phyloP scores from a whole-genome alignment of 2,113 vertebrate genomes.

The Channa maculata region DNA sequence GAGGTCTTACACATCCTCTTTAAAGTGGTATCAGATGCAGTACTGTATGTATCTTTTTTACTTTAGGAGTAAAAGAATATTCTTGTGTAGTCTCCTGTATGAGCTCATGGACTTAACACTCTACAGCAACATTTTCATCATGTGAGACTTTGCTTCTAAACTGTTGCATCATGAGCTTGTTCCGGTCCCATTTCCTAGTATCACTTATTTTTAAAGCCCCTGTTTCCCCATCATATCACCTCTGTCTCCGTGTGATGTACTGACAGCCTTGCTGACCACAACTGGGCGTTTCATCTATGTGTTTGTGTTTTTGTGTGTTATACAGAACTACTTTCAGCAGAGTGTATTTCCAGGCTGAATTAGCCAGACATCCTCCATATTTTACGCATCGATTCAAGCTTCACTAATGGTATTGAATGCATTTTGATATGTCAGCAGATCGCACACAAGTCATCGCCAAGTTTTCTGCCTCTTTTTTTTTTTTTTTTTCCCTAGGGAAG shows the following conservation, averaged over 20 bases:
- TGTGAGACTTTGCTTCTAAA: not conserved
- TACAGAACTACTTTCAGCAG: not conserved
- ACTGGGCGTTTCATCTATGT: constrained; percentile 1
- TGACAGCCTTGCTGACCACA: constrained; percentile 42
- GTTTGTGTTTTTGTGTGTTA: not conserved
- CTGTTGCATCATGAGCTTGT: constrained; percentile 51
- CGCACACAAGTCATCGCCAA: constrained; percentile 6
- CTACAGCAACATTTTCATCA: constrained; percentile 60
- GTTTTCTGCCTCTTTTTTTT: constrained; percentile 2
- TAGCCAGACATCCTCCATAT: constrained; percentile 22
- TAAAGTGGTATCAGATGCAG: no score
- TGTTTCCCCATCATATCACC: constrained; percentile 1
- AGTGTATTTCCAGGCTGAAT: constrained; percentile 37
- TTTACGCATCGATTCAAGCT: constrained; percentile 55
- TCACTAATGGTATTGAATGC: constrained; percentile 45
- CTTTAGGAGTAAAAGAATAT: not conserved
- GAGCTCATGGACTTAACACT: not conserved
- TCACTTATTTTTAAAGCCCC: constrained; percentile 5
- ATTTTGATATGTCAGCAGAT: constrained; percentile 63
- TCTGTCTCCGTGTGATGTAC: constrained; percentile 16
- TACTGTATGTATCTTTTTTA: not conserved
- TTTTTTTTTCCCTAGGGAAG: constrained; percentile 22
- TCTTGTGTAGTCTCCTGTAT: not conserved
- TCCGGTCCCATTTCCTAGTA: constrained; percentile 18
- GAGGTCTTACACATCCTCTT: no score